A percentile compares a stretch with the other conserved stretches of the same genome.
phyloP scores from a whole-genome alignment of 1,140 invertebrate species.

The Berghia stephanieae region DNA sequence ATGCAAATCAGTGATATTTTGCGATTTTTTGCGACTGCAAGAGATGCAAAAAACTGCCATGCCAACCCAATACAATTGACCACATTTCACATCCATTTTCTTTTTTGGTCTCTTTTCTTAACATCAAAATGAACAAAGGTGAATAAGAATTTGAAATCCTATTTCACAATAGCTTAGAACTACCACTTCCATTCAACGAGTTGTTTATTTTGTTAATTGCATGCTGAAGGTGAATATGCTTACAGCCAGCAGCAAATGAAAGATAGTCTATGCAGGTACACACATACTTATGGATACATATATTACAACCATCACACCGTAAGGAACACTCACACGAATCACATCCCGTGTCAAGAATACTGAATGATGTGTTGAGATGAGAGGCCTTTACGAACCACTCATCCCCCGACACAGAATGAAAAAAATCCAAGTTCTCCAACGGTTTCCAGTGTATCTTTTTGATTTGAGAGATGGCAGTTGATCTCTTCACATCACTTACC shows the following conservation, averaged over 20 bases:
- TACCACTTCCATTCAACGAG: too few species aligned
- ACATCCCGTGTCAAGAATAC: constrained; percentile 2
- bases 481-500: not conserved
- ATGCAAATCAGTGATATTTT: too few species aligned
- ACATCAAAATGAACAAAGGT: too few species aligned
- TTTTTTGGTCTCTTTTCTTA: too few species aligned
- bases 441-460: not conserved
- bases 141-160: too few species aligned
- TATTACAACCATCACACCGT: constrained; percentile 17
- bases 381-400: constrained; percentile 16
- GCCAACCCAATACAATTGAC: too few species aligned
- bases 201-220: constrained; percentile 12
- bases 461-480: not conserved
- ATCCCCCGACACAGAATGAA: constrained; percentile 20
- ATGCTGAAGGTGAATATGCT: constrained; percentile 21
- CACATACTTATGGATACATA: constrained; percentile 19
- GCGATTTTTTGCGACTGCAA: too few species aligned
- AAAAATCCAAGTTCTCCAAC: constrained; percentile 14
- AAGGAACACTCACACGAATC: not conserved
- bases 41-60: too few species aligned
- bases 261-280: constrained; percentile 24
- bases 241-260: not conserved
- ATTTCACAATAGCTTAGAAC: too few species aligned
- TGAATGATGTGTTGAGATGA: not conserved
- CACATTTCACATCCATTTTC: too few species aligned